A percentile compares a stretch with the other conserved stretches of the same genome.
These are phyloP conservation scores for Drosophila kokeensis DNA, from an alignment of 2,888 invertebrate species.

Conservation along the genomic window DNA sequence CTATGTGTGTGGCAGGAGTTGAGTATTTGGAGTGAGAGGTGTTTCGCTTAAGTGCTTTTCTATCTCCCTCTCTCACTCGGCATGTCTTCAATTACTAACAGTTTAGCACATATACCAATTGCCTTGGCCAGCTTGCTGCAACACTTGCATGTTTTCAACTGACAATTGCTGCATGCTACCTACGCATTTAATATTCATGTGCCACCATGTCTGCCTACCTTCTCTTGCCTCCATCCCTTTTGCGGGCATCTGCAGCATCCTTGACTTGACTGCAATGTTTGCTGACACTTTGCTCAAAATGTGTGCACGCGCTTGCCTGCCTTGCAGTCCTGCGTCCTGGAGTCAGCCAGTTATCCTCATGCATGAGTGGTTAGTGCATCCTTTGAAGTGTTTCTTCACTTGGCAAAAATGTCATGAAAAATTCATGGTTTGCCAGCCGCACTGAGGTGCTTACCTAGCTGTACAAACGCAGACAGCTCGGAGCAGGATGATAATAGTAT, in stretches of 20 bases:
- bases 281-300: conserved; percentile 48
- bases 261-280: conserved; percentile 55
- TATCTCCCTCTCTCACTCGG: conserved; percentile 26
- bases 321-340: neutral
- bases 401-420: conserved; percentile 78
- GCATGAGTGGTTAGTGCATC: conserved; percentile 50
- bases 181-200: conserved; percentile 62
- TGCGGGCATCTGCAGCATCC: conserved; percentile 34
- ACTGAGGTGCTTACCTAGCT: conserved; percentile 48
- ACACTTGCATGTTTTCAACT: conserved; percentile 11
- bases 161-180: conserved; percentile 15
- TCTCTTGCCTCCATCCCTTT: neutral
- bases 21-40: conserved; percentile 1
- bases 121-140: conserved; percentile 14
- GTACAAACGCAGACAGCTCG: conserved; percentile 34
- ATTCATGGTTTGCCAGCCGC: conserved; percentile 73
- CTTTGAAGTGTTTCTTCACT: conserved; percentile 54
- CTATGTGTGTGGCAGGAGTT: neutral
- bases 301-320: conserved; percentile 34
- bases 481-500: conserved; percentile 10
- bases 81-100: conserved; percentile 76
- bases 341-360: conserved; percentile 40
- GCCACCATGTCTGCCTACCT: conserved; percentile 6
- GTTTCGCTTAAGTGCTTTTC: conserved; percentile 64
- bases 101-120: conserved; percentile 70